Evolutionary conservation across 1,140 invertebrate genomes (phyloP).

Genomic region (Armadillidium nasatum): DNA sequence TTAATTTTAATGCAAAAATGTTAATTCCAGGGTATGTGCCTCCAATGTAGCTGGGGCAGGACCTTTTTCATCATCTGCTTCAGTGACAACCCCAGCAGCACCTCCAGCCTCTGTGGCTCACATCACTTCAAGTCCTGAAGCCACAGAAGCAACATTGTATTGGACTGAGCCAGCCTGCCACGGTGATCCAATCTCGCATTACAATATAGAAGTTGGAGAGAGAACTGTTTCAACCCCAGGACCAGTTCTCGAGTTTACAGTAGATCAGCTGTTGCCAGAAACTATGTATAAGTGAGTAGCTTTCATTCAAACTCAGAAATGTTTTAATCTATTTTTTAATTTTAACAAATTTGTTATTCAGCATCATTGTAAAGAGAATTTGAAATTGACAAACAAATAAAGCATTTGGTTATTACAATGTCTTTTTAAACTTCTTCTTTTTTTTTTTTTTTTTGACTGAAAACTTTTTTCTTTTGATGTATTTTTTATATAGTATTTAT

Average conservation of each 20-base stretch:
- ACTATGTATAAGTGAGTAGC: conserved; percentile 56
- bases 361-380: too few relatives aligned
- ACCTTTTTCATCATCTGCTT: conserved; percentile 61
- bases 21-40: conserved; percentile 54
- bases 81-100: conserved; percentile 64
- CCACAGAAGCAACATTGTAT: conserved; percentile 61
- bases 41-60: conserved; percentile 70
- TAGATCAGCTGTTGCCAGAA: conserved; percentile 56
- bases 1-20: too few relatives aligned
- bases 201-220: conserved; percentile 69
- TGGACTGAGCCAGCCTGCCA: conserved; percentile 69
- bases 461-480: too few relatives aligned
- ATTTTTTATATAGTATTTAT: too few relatives aligned
- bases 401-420: too few relatives aligned
- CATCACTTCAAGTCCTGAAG: conserved; percentile 57
- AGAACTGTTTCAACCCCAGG: conserved; percentile 57
- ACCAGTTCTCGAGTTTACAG: conserved; percentile 46
- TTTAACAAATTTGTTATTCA: too few relatives aligned
- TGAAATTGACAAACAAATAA: too few relatives aligned
- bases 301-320: too few relatives aligned
- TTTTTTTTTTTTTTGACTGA: too few relatives aligned
- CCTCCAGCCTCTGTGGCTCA: conserved; percentile 64
- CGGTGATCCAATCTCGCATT: conserved; percentile 66
- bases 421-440: too few relatives aligned
- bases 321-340: too few relatives aligned